Percentiles rank a stretch among this genome's conserved stretches.
These are phyloP conservation scores for Anguilla marmorata DNA, from an alignment of 2,797 vertebrate genomes.

Conservation along the genomic window DNA sequence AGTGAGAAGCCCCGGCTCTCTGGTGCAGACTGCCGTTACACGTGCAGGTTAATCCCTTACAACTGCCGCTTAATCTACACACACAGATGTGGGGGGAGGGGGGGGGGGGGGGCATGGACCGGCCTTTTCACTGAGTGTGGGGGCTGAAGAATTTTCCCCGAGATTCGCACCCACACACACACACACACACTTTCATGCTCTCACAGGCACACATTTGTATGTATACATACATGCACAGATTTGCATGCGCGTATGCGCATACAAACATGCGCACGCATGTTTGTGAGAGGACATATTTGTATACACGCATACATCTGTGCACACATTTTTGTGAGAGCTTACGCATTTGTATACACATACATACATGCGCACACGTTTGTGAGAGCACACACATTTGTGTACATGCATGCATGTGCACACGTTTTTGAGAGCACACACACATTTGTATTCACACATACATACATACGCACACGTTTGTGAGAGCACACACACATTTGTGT, in stretches of 20 bases:
- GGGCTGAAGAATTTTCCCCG: background rate
- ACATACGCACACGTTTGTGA: background rate
- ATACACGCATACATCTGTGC: background rate
- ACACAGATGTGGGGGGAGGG: background rate
- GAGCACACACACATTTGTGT: constrained; percentile 21
- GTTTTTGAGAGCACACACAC: constrained; percentile 12
- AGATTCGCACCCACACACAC: background rate
- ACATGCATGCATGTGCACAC: background rate
- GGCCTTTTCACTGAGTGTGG: background rate
- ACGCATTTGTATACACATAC: constrained; percentile 54
- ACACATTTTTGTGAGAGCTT: constrained; percentile 40
- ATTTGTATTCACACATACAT: constrained; percentile 51
- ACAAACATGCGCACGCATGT: constrained; percentile 6
- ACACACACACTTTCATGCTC: background rate
- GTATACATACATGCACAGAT: constrained; percentile 30
- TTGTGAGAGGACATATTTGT: background rate
- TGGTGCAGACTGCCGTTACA: background rate
- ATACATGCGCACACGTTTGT: background rate
- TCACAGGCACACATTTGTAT: constrained; percentile 26
- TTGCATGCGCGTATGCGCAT: constrained; percentile 55
- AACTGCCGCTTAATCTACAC: background rate
- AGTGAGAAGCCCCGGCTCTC: background rate
- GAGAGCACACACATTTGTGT: constrained; percentile 19
- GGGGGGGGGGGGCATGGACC: background rate
- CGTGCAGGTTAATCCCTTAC: background rate